A percentile compares a stretch with the other conserved stretches of the same genome.
Evolutionary conservation across 2,113 vertebrate species (phyloP).

Genomic region (Neogobius melanostomus): DNA sequence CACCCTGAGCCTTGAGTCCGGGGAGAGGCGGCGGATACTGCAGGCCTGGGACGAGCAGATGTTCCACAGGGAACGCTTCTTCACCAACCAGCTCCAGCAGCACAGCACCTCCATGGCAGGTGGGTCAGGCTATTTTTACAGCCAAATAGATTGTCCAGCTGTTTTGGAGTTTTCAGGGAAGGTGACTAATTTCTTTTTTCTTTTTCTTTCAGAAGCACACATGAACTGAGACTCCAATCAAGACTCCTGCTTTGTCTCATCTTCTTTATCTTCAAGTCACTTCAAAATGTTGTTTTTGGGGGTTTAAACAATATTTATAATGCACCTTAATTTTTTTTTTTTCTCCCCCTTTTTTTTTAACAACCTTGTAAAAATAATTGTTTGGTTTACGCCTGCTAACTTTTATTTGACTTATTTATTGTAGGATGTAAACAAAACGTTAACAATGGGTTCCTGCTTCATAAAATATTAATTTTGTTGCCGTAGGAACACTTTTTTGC

Average conservation of each 20-base stretch:
- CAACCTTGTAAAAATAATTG: neutral
- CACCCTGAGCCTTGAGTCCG: constrained; percentile 73
- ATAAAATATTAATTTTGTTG: neutral
- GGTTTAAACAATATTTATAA: neutral
- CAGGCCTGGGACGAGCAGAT: constrained; percentile 86
- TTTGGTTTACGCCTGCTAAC: neutral
- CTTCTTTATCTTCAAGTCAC: constrained; percentile 20
- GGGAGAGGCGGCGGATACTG: constrained; percentile 77
- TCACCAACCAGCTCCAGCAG: constrained; percentile 75
- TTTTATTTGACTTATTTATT: neutral
- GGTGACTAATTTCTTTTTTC: neutral
- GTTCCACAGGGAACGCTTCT: constrained; percentile 75
- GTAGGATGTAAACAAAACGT: neutral
- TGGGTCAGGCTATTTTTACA: constrained; percentile 20
- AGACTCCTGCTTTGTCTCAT: constrained; percentile 14
- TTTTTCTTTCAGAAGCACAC: constrained; percentile 56
- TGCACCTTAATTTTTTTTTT: neutral
- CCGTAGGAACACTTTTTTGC: neutral
- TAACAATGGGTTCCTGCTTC: neutral
- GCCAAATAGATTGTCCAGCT: neutral
- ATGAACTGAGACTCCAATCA: constrained; percentile 18
- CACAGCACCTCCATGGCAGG: constrained; percentile 51
- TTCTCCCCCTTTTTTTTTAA: neutral
- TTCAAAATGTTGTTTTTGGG: constrained; percentile 18
- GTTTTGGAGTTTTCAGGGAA: neutral